Base-by-base conservation (phyloP, 2,888 invertebrate species). In the Helobdella robusta region DNA sequence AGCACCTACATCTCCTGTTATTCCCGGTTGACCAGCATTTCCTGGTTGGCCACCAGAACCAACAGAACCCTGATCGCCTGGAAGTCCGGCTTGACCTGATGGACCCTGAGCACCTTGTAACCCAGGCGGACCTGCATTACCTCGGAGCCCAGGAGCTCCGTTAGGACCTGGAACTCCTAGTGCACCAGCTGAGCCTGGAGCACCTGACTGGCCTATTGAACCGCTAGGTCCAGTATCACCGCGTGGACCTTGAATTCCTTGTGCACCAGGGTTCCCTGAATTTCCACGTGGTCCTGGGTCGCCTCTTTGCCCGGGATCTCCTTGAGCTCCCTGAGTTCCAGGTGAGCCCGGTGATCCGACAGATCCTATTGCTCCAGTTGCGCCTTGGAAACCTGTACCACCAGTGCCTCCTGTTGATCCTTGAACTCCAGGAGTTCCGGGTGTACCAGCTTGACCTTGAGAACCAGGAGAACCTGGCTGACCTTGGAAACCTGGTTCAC, bases 401-500 rank as follows among this genome's bases (percentile, higher is more conserved):
- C 20, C 23, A 6, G 58, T 20, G 23, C 67, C 67, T 30, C 76
- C 76, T 30, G 72, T 68, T 5, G 68, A 50, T 35, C 73, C 73
- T 40, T 67, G 64, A 5, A 58, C 73, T 35, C 90, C 90, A 18
- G 40, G 36, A 23, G 56, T 20, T 40, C 56, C 64, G 15, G 54
- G 20, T 11, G 52, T 48, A 18, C 36, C 59, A 50, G 23, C 30
- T n/a, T 34, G 25, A n/a, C 48, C 62, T 35, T 28, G 44, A 85
- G 30, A 75, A 75, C 59, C 68, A 52, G 30, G 72, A 81, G 36
- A 34, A 25, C 66, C 65, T 2, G 58, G 32, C 20, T 8, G n/a
- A 15, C 66, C 59, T 28, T 34, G 23, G 23, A 28, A 11, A 25
- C 66, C 61, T 32, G 40, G 61, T 23, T 48, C 71, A 70, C 74